phyloP scores from a whole-genome alignment of 2,113 vertebrate genomes.

The Crotalus viridis region DNA sequence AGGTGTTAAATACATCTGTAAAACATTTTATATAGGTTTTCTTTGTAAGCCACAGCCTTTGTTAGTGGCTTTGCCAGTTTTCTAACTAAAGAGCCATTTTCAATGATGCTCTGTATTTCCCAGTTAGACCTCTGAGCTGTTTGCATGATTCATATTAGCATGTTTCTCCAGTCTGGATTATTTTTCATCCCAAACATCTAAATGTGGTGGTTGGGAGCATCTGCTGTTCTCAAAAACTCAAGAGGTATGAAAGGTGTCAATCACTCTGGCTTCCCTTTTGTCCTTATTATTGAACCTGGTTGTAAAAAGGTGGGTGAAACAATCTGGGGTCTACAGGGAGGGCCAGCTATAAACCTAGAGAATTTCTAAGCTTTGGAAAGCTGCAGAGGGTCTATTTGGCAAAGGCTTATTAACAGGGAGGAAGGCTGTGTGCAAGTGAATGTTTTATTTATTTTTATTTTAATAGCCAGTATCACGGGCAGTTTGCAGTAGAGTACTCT shows the following conservation, averaged over 20 bases:
- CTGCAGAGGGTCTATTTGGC: background rate
- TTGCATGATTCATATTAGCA: slow-evolving; percentile 8
- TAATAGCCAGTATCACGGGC: background rate
- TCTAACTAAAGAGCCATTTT: slow-evolving; percentile 6
- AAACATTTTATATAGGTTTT: too few relatives aligned
- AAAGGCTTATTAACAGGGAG: background rate
- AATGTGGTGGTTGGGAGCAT: background rate
- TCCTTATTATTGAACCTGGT: background rate
- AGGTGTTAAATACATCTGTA: too few relatives aligned
- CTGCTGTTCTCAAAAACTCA: background rate
- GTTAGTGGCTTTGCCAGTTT: too few relatives aligned
- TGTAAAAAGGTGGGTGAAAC: background rate
- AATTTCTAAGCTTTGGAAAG: background rate
- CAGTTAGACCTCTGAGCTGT: background rate
- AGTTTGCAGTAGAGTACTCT: background rate
- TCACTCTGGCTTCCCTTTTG: background rate
- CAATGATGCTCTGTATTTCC: slow-evolving; percentile 40
- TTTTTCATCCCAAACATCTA: slow-evolving; percentile 22
- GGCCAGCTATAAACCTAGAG: background rate
- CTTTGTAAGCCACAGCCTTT: too few relatives aligned
- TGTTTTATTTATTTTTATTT: background rate
- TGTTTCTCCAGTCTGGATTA: background rate
- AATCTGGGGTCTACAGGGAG: background rate
- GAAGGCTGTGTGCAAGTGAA: background rate
- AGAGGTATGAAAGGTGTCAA: background rate